Conservation (phyloP, 2,888 invertebrate genomes). For the Selenia dentaria region DNA sequence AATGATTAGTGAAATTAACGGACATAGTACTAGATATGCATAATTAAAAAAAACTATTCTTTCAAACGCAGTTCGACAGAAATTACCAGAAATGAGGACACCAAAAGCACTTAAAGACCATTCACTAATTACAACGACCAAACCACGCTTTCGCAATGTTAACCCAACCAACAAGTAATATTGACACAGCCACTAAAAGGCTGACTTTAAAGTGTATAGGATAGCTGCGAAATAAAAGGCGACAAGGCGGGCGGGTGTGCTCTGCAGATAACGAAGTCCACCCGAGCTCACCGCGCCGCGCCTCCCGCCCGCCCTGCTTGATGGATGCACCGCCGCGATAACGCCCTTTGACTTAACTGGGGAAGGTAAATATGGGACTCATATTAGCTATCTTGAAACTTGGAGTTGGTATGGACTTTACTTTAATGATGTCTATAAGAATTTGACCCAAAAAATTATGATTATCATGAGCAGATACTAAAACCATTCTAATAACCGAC, state of each 20-base stretch:
- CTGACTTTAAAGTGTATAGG: conserved; percentile 46
- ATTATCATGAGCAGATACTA: too few species aligned
- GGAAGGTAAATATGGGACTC: conserved; percentile 36
- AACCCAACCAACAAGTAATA: conserved; percentile 30
- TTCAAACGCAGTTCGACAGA: too few species aligned
- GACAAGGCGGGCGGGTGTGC: conserved; percentile 52
- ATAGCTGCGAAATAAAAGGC: conserved; percentile 56
- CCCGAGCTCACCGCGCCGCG: conserved; percentile 20
- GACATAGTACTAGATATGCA: too few species aligned
- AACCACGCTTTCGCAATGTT: conserved; percentile 1
- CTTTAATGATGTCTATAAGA: too few species aligned
- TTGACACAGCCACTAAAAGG: conserved; percentile 51
- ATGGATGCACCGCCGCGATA: conserved; percentile 48
- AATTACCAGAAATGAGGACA: too few species aligned
- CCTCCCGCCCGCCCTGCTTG: conserved; percentile 41
- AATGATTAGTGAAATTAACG: too few species aligned
- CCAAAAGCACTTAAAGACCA: too few species aligned
- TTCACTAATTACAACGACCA: background rate
- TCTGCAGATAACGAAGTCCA: conserved; percentile 46
- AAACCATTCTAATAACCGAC: too few species aligned
- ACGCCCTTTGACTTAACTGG: conserved; percentile 44
- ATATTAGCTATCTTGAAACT: conserved; percentile 29
- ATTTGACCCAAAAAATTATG: too few species aligned
- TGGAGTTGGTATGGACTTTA: conserved; percentile 10
- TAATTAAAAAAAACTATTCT: too few species aligned